Evolutionary conservation across 2,888 invertebrate species (phyloP), one percentile per base, ranked within the genome.

Genomic region (Tridacna gigas): DNA sequence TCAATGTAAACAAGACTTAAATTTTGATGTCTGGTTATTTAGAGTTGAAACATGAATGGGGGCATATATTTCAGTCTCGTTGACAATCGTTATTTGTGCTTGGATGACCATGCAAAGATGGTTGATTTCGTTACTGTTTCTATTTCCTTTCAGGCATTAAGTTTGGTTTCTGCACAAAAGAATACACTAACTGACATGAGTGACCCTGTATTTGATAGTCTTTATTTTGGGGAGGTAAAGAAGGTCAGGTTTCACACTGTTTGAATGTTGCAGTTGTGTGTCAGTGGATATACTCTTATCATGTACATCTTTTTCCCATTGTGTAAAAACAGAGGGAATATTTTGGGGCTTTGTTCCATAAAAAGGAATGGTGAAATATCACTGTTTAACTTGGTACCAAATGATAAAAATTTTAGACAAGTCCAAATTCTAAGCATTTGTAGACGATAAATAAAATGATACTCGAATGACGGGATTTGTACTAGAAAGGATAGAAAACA

Each of bases 121-220:
- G 71, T 0, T 51, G 61, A 78, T 75, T 79, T 78, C 71, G 82
- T 82, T 67, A 77, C 74, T 82, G 81, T 77, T 73, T 77, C 77
- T 45, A 74, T 77, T 82, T 82, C 77, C 77, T 67, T n/a, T 69
- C 15, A 37, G 77, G 67, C 61, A 48, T 82, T 56, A 45, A 26
- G 26, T 51, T 71, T 71, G 12, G 71, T 25, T 71, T n/a, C 25
- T 48, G n/a, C 51, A 82, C 82, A 82, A 82, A 75, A 82, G 82
- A 79, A 75, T 69, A 75, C 63, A 60, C 74, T 63, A 69, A 79
- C 9, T 82, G 82, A 79, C 74, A 74, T 67, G 56, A 71, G 63
- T 82, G 82, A 82, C 82, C 82, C 75, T 51, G 74, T 71, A 82
- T 78, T 69, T 75, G 82, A 79, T 82, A 82, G 71, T 82, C 82